A percentile compares a stretch with the other conserved stretches of the same genome.
phyloP scores from a whole-genome alignment of 2,888 invertebrate species.

The Ptychoptera albimana region DNA sequence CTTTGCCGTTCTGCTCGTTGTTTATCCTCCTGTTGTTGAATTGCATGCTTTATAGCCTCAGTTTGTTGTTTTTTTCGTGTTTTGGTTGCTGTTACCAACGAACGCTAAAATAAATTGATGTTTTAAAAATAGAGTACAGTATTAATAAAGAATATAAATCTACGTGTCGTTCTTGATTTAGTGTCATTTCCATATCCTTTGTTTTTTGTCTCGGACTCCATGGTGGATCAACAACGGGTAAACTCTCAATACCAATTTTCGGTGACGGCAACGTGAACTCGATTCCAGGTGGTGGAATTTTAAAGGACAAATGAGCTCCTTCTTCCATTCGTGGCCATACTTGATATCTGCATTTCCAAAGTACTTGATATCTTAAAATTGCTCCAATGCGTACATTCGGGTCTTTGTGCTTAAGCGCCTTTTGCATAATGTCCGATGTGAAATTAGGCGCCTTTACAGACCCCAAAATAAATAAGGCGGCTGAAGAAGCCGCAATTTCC shows the following conservation, averaged over 20 bases:
- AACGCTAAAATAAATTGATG: slow-evolving; percentile 41
- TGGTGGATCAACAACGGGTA: slow-evolving; percentile 93
- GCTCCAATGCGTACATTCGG: slow-evolving; percentile 69
- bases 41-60: slow-evolving; percentile 87
- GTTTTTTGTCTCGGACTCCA: slow-evolving; percentile 98
- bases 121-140: slow-evolving; percentile 7
- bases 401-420: slow-evolving; percentile 70
- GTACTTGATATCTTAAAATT: slow-evolving; percentile 73
- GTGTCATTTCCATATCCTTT: slow-evolving; percentile 96
- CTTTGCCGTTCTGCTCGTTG: slow-evolving; percentile 88
- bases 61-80: slow-evolving; percentile 98
- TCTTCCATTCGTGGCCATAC: slow-evolving; percentile 99
- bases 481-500: slow-evolving; percentile 69
- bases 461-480: slow-evolving; percentile 80
- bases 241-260: slow-evolving; percentile 89
- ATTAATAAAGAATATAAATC: slow-evolving; percentile 21
- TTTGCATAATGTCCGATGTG: slow-evolving; percentile 78
- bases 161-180: slow-evolving; percentile 94
- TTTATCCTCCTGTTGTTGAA: slow-evolving; percentile 92
- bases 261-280: slow-evolving; percentile 98
- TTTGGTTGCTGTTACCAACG: slow-evolving; percentile 94
- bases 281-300: slow-evolving; percentile 97
- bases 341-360: slow-evolving; percentile 95
- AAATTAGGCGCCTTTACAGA: slow-evolving; percentile 85
- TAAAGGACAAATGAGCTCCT: slow-evolving; percentile 86